Evolutionary conservation across 2,797 vertebrate genomes (phyloP), one percentile per base, ranked within the genome.

Genomic region (Hippoglossus hippoglossus): DNA sequence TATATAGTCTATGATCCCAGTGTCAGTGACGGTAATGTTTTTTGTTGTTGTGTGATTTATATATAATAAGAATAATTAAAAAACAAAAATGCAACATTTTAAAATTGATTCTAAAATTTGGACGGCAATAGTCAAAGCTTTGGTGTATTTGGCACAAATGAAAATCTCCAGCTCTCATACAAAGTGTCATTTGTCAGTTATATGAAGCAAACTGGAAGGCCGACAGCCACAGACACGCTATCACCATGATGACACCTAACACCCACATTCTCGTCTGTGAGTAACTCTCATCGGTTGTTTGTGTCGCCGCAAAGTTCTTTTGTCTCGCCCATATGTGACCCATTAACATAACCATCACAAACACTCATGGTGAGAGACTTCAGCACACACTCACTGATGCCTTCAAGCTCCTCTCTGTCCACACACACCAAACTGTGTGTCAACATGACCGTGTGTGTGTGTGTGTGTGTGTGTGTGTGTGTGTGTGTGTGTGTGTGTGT

Each of bases 241-340:
- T 72, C 68, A 54, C 50, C 63, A 36, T 16, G 39, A 16, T 5
- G 44, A 18, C 44, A 19, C 49, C 24, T 12, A 26, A 24, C 58
- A 50, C 25, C 26, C 55, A 12, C 28, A 41, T 26, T 61, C 53
- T 73, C 51, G 9, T 46, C 31, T 39, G 28, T 28, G 58, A 31
- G 25, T 53, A 62, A 60, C 55, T 73, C 67, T 67, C 54, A 69
- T 79, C 69, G 18, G 73, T 70, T 84, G 63, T 87, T 85, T 87
- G 67, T 80, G 51, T 81, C 80, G 64, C 71, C 28, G 39, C 49
- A 68, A 80, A 87, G 83, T 85, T 80, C 28, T 83, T 82, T 78
- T 89, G 83, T 90, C 81, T 77, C 70, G 56, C 84, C 76, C 87
- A 87, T 90, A 88, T 90, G 88, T 86, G 89, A 83, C 67, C 82